phyloP scores from a whole-genome alignment of 2,113 vertebrate genomes.

The Catharus minimus region DNA sequence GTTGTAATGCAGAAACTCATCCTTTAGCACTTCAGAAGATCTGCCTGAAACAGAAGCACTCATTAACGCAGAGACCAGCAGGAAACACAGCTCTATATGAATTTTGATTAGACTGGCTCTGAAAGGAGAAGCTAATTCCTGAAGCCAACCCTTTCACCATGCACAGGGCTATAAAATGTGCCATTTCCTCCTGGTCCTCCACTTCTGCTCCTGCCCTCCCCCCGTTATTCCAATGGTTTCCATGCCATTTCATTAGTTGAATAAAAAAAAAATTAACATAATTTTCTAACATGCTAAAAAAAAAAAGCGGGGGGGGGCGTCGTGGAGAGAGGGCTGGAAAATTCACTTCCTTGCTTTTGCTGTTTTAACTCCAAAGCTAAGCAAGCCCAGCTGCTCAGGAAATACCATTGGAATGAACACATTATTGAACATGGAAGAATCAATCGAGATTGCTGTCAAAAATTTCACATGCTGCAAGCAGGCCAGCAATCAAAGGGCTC shows the following conservation, averaged over 20 bases:
- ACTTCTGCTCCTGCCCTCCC: neutral
- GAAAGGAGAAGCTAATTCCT: neutral
- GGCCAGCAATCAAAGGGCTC: slow-evolving; percentile 1
- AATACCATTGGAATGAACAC: slow-evolving; percentile 76
- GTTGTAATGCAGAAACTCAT: neutral
- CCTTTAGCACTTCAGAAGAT: neutral
- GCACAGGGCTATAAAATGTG: neutral
- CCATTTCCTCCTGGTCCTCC: neutral
- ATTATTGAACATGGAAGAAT: slow-evolving; percentile 68
- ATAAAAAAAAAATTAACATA: neutral
- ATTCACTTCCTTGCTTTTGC: slow-evolving; percentile 57
- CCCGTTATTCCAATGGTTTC: neutral
- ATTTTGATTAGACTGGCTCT: neutral
- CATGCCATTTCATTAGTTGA: neutral
- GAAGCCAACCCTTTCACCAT: neutral
- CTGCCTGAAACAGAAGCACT: neutral
- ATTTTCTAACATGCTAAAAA: neutral
- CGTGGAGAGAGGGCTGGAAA: neutral
- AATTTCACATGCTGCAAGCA: slow-evolving; percentile 34
- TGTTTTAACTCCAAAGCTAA: slow-evolving; percentile 60
- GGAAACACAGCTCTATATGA: neutral
- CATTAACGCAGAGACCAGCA: neutral
- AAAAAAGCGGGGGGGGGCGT: neutral
- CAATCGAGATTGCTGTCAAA: slow-evolving; percentile 46
- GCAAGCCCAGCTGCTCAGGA: slow-evolving; percentile 78